Evolutionary conservation across 2,888 invertebrate species (phyloP).

Genomic region (Lycocerus yunnanus): DNA sequence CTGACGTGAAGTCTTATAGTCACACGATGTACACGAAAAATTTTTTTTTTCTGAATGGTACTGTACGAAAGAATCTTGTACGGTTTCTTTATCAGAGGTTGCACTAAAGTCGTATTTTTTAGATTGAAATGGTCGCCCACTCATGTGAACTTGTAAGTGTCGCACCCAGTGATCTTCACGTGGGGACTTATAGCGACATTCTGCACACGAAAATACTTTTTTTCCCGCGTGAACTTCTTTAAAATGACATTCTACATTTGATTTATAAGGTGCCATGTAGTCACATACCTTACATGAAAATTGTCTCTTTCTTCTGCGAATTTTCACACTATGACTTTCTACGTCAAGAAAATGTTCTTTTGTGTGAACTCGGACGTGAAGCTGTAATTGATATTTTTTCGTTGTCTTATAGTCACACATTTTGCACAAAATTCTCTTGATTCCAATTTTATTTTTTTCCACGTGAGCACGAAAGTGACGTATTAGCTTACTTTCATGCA

Average conservation of each 20-base stretch:
- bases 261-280: neutral
- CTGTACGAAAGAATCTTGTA: too few relatives aligned
- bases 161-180: neutral
- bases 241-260: neutral
- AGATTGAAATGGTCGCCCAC: neutral
- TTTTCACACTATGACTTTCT: neutral
- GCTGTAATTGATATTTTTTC: neutral
- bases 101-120: neutral
- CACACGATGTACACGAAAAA: neutral
- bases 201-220: neutral
- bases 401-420: neutral
- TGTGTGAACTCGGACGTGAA: neutral
- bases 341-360: neutral
- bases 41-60: neutral
- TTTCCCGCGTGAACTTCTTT: neutral
- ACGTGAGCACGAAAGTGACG: neutral
- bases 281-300: neutral
- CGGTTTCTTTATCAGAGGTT: too few relatives aligned
- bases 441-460: neutral
- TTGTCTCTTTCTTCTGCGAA: neutral
- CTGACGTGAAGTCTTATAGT: neutral
- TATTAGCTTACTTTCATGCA: neutral
- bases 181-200: neutral
- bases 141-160: neutral
- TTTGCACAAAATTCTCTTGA: neutral